phyloP scores from a whole-genome alignment of 2,797 vertebrate genomes.

The Chrysolophus pictus region DNA sequence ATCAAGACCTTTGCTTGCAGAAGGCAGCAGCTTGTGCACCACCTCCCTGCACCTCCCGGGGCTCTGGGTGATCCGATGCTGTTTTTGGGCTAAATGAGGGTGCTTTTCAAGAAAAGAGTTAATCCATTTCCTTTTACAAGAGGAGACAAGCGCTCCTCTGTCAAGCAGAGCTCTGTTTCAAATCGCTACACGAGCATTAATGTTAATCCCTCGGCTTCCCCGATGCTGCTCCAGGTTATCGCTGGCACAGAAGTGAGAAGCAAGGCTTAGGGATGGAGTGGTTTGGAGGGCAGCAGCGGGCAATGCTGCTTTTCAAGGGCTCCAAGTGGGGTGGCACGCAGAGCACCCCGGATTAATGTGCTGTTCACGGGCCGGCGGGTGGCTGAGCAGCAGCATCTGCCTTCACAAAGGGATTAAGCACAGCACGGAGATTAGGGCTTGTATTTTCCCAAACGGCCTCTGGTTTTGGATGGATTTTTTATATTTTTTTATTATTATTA shows the following conservation, averaged over 20 bases:
- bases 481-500: background rate
- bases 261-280: background rate
- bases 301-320: background rate
- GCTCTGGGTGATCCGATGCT: background rate
- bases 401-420: background rate
- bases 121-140: constrained; percentile 8
- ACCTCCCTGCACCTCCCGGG: background rate
- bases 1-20: background rate
- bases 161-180: background rate
- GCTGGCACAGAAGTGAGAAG: background rate
- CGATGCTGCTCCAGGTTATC: background rate
- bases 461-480: background rate
- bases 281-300: background rate
- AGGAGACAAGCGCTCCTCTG: background rate
- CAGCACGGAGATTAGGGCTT: background rate
- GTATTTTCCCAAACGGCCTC: background rate
- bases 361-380: fast-evolving
- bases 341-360: background rate
- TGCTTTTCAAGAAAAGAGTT: background rate
- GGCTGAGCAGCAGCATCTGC: background rate
- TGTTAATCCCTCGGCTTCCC: constrained; percentile 38
- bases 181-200: background rate
- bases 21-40: background rate
- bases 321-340: background rate
- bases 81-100: constrained; percentile 5